These are phyloP conservation scores for Euleptes europaea DNA, from an alignment of 2,113 vertebrate genomes.

Conservation along the genomic window DNA sequence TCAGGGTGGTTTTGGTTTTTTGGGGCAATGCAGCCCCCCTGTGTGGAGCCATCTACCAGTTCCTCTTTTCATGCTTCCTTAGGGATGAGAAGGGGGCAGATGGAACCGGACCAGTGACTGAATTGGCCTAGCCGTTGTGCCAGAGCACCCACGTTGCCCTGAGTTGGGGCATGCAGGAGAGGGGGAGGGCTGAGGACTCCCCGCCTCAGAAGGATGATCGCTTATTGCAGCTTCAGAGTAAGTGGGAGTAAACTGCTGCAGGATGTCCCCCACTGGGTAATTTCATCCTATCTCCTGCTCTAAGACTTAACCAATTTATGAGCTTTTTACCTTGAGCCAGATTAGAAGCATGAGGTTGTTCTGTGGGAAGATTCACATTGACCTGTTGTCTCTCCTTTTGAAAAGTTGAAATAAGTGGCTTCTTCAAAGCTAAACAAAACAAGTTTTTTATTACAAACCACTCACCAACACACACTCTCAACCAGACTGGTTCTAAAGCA, in stretches of 20 bases:
- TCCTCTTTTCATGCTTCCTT: too few relatives aligned
- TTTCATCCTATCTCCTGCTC: neutral
- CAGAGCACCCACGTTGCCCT: neutral
- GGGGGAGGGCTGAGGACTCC: neutral
- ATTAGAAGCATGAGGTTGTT: constrained; percentile 67
- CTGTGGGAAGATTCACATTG: constrained; percentile 57
- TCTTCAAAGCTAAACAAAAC: constrained; percentile 72
- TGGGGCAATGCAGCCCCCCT: too few relatives aligned
- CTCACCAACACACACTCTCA: neutral
- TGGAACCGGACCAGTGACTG: too few relatives aligned
- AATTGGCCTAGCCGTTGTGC: neutral
- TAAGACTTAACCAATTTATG: neutral
- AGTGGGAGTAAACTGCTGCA: too few relatives aligned
- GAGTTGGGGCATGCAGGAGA: neutral
- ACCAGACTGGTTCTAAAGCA: neutral
- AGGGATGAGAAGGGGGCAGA: too few relatives aligned
- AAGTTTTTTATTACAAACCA: constrained; percentile 32
- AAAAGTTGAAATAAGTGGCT: constrained; percentile 68
- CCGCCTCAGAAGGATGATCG: too few relatives aligned
- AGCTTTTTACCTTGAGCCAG: constrained; percentile 68
- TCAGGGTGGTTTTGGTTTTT: too few relatives aligned
- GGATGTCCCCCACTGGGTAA: neutral
- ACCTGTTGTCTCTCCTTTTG: constrained; percentile 60
- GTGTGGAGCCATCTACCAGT: too few relatives aligned
- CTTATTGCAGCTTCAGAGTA: neutral